Percentiles rank a stretch among this genome's conserved stretches.
These are phyloP conservation scores for Microcebus ravelobensis DNA, from an alignment of 2,113 vertebrate species.

Conservation along the genomic window DNA sequence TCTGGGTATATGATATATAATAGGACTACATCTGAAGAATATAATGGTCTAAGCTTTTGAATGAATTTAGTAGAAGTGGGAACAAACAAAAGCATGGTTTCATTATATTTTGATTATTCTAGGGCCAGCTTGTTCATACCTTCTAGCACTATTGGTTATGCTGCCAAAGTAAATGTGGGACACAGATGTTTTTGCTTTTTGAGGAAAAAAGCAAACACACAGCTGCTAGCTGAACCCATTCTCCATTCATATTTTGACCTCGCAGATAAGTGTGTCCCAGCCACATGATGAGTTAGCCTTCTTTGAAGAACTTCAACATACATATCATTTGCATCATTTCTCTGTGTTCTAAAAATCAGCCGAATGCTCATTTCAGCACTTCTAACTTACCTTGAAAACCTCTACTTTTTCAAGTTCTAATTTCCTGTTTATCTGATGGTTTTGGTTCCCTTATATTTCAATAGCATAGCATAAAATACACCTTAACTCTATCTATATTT, in stretches of 20 bases:
- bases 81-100: neutral
- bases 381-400: neutral
- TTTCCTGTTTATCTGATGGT: neutral
- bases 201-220: neutral
- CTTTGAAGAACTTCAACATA: neutral
- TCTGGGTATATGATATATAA: neutral
- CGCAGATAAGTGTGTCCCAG: neutral
- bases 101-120: constrained; percentile 22
- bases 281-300: neutral
- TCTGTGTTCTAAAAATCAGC: neutral
- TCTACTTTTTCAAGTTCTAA: neutral
- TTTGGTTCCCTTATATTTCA: neutral
- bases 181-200: neutral
- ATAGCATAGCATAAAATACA: neutral
- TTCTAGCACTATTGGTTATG: neutral
- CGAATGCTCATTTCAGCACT: neutral
- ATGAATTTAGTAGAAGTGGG: neutral
- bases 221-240: neutral
- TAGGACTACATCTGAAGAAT: neutral
- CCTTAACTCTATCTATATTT: neutral
- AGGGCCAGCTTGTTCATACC: neutral
- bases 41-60: neutral
- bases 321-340: neutral
- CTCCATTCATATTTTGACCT: neutral
- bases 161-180: neutral